Percentiles rank a stretch among this genome's conserved stretches.
phyloP scores from a whole-genome alignment of 1,140 invertebrate genomes.

The Heliconius melpomene region DNA sequence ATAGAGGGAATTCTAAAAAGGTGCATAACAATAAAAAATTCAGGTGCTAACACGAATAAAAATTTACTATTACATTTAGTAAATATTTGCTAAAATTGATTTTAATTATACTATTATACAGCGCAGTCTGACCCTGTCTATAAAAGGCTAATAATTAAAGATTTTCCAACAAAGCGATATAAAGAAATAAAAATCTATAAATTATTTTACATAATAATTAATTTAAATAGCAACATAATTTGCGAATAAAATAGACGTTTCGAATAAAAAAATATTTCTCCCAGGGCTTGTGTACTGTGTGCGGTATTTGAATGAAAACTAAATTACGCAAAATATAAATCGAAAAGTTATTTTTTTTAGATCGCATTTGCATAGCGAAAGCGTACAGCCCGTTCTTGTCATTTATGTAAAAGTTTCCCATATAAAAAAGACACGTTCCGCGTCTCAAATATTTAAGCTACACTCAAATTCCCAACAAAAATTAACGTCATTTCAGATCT shows the following conservation, averaged over 20 bases:
- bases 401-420: constrained; percentile 6
- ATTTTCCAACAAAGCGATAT: constrained; percentile 34
- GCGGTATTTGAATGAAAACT: not conserved
- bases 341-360: not conserved
- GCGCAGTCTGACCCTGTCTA: constrained; percentile 77
- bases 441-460: constrained; percentile 29
- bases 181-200: constrained; percentile 22
- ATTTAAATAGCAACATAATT: constrained; percentile 1
- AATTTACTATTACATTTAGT: constrained; percentile 74
- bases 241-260: not conserved
- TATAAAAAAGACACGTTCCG: not conserved
- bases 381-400: constrained; percentile 7
- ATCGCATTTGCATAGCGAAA: not conserved
- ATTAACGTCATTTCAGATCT: constrained; percentile 59
- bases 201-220: not conserved
- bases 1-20: constrained; percentile 63
- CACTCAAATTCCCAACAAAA: constrained; percentile 54
- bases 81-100: constrained; percentile 74
- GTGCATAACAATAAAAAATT: constrained; percentile 74
- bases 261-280: not conserved
- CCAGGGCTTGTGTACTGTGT: not conserved
- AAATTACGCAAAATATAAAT: not conserved
- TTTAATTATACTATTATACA: constrained; percentile 75
- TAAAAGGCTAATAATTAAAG: constrained; percentile 72
- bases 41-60: constrained; percentile 73